Base-by-base conservation (phyloP, 2,888 invertebrate species). In the Melipona beecheii region DNA sequence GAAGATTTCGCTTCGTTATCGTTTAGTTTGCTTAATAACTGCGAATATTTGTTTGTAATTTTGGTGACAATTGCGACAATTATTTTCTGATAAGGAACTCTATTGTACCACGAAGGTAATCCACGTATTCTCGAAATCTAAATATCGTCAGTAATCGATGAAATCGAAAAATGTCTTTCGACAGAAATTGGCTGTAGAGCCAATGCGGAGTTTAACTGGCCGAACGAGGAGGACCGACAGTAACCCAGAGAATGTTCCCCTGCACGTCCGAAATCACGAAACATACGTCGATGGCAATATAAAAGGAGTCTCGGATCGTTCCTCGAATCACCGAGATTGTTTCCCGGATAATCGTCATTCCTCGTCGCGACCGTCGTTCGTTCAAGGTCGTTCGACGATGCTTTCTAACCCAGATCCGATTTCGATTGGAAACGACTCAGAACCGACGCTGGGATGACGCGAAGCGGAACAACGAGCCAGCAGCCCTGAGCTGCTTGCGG, bases 321-420 rank as follows among this genome's bases (percentile, higher is more conserved):
- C 43, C 43, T 9, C 43, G 43, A 43, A 43, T 43, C 43, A 43
- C 43, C 43, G 11, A 74, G 69, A 79, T 77, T 68, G 78, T 71
- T 52, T 54, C 43, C 60, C n/a, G 60, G 74, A 86, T 72, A 72
- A 58, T 52, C 75, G n/a, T 31, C 31, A 31, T 50, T 43, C 43
- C 43, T 43, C 9, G 43, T 43, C 43, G 24, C 27, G 58, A 11
- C 60, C 13, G 31, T 50, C 19, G 71, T 68, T 72, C 27, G 62
- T 76, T 75, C 60, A 77, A 78, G 82, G 78, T 78, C 80, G 80
- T 80, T 64, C 24, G 76, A 72, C 77, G 71, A 31, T 62, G 69
- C 62, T 71, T 68, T 75, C 72, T 65, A 75, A 77, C 68, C 79
- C 64, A 78, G 82, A 83, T 78, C 71, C 81, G 89, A 86, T 88